These are phyloP conservation scores for Temnothorax curvispinosus DNA, from an alignment of 1,140 invertebrate genomes.

Conservation along the genomic window DNA sequence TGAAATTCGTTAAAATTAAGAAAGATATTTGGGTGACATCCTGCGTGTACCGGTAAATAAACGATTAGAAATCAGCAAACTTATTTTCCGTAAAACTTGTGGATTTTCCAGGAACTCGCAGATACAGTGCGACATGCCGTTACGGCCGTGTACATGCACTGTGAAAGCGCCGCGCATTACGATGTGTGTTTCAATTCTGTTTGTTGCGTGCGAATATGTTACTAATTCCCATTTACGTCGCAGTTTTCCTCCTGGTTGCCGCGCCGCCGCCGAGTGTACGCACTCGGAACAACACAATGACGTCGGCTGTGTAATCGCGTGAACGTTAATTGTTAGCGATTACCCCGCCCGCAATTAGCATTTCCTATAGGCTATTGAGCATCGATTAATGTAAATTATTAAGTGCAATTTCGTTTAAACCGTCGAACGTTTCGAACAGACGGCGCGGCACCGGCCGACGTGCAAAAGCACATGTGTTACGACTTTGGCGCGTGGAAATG, in stretches of 20 bases:
- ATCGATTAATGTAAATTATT: constrained; percentile 72
- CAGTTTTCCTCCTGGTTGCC: constrained; percentile 51
- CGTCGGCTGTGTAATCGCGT: constrained; percentile 65
- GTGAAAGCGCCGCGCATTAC: constrained; percentile 26
- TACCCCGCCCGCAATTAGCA: constrained; percentile 70
- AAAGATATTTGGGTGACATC: not conserved
- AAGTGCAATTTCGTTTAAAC: constrained; percentile 67
- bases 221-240: constrained; percentile 63
- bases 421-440: constrained; percentile 41
- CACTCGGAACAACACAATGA: constrained; percentile 55
- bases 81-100: constrained; percentile 14
- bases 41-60: not conserved
- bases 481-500: not conserved
- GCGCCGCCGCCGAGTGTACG: constrained; percentile 1
- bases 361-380: constrained; percentile 72
- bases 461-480: not conserved
- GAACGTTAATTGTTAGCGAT: constrained; percentile 70
- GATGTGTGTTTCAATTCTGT: constrained; percentile 15
- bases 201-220: constrained; percentile 53
- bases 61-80: not conserved
- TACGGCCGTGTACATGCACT: not conserved
- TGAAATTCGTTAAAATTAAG: constrained; percentile 22
- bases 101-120: constrained; percentile 22
- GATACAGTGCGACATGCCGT: constrained; percentile 5
- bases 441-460: not conserved